A percentile compares a stretch with the other conserved stretches of the same genome.
phyloP scores from a whole-genome alignment of 1,140 invertebrate species.

The Drosophila persimilis region DNA sequence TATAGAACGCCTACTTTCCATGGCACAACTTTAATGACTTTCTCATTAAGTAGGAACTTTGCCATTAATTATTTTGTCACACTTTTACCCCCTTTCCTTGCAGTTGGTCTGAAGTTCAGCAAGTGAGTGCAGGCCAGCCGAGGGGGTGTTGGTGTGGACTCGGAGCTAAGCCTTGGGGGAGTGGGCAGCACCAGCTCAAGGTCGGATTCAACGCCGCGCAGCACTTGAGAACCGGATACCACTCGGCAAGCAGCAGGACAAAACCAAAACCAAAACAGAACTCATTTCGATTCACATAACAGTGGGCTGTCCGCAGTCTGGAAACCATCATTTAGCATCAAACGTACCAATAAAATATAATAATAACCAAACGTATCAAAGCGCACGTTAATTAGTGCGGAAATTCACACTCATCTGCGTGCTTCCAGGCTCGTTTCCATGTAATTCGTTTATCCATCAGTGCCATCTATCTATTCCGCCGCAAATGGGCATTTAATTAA shows the following conservation, averaged over 20 bases:
- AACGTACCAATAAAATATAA: slow-evolving; percentile 32
- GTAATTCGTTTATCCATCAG: slow-evolving; percentile 8
- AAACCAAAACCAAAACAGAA: slow-evolving; percentile 15
- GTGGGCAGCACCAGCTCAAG: slow-evolving; percentile 1
- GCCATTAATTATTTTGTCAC: slow-evolving; percentile 25
- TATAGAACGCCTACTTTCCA: background rate
- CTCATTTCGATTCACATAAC: slow-evolving; percentile 33
- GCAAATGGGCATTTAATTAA: slow-evolving; percentile 50
- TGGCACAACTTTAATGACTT: slow-evolving; percentile 22
- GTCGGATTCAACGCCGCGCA: slow-evolving; percentile 8
- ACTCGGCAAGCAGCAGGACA: slow-evolving; percentile 4
- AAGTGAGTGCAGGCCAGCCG: slow-evolving; percentile 60
- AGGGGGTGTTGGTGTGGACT: slow-evolving; percentile 20
- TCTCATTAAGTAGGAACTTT: slow-evolving; percentile 17
- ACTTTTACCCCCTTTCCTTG: slow-evolving; percentile 2
- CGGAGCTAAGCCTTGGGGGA: background rate
- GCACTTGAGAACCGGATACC: slow-evolving; percentile 19
- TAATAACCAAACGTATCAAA: slow-evolving; percentile 46
- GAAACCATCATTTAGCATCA: slow-evolving; percentile 55
- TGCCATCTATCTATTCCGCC: background rate
- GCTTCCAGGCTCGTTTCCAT: slow-evolving; percentile 5
- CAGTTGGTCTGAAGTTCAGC: slow-evolving; percentile 68
- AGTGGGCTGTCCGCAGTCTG: slow-evolving; percentile 14
- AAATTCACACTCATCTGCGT: slow-evolving; percentile 27
- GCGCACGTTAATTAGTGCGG: slow-evolving; percentile 28